Evolutionary conservation across 2,888 invertebrate species (phyloP), one percentile per base, ranked within the genome.

Genomic region (Leucania comma): DNA sequence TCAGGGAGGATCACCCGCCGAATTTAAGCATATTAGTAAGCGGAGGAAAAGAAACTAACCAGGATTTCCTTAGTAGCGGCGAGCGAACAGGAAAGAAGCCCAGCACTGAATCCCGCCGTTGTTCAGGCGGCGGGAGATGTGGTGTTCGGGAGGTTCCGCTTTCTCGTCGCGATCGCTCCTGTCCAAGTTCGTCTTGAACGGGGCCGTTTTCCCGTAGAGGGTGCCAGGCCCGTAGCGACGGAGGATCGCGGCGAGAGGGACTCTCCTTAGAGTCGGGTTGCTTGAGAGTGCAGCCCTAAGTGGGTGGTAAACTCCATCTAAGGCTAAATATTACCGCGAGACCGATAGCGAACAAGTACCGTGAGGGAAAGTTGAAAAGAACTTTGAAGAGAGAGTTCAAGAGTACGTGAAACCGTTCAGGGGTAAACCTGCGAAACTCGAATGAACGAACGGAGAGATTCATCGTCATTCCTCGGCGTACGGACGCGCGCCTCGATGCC

Each of bases 11-110:
- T 87, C 86, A 94, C 93, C 73, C 94, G 93, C 94, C 87, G 91
- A 93, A 96, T 93, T 97, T 97, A 96, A 97, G 97, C 97, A 97
- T 97, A 97, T 97, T 93, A 97, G 90, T 97, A 96, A 97, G 97
- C 96, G 96, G 97, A 97, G 97, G 97, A 97, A 97, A 97, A 97
- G 96, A 97, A 97, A 97, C 90, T 90, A 90, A 91, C 90, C 35
- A 89, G 89, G 90, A 91, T 90, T 90, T 88, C 89, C 90, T 86
- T 81, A 90, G 90, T 90, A 91, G 90, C 90, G 90, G 90, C 90
- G 90, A 89, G 89, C 88, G 90, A 90, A 97, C 91, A 92, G 96
- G 97, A 95, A 96, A 53, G 86, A 35, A 97, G 96, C 96, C 96
- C 96, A 97, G 95, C 96, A 93, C 96, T 93, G 95, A 97, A 96